Evolutionary conservation across 2,113 vertebrate species (phyloP).

Genomic region (Eclectus roratus): DNA sequence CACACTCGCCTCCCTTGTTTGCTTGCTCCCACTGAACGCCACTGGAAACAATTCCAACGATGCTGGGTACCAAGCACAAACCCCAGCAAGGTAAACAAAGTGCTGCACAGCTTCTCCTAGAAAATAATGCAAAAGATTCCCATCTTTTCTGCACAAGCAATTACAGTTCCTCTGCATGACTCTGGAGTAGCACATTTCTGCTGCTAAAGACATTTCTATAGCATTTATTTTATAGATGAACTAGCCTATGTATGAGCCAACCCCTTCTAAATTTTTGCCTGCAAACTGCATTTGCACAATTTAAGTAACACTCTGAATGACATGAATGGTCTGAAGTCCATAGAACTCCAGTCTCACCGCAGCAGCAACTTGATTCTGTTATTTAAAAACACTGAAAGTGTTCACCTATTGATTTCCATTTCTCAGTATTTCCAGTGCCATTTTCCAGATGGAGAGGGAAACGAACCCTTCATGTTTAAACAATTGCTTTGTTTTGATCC

Average conservation of each 20-base stretch:
- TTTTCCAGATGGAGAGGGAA: neutral
- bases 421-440: neutral
- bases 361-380: neutral
- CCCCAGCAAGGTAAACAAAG: neutral
- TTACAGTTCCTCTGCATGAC: neutral
- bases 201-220: neutral
- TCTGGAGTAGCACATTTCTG: neutral
- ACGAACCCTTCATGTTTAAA: neutral
- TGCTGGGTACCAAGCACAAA: neutral
- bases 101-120: neutral
- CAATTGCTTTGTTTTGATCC: neutral
- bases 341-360: neutral
- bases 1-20: neutral
- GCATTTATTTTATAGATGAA: neutral
- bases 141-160: neutral
- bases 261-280: neutral
- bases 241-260: neutral
- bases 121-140: neutral
- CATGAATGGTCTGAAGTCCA: neutral
- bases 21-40: neutral
- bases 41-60: neutral
- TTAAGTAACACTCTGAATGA: neutral
- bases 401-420: neutral
- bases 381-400: neutral
- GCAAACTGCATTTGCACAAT: neutral